A percentile compares a stretch with the other conserved stretches of the same genome.
Evolutionary conservation across 2,888 invertebrate species (phyloP).

Genomic region (Drosophila flavopinicola): DNA sequence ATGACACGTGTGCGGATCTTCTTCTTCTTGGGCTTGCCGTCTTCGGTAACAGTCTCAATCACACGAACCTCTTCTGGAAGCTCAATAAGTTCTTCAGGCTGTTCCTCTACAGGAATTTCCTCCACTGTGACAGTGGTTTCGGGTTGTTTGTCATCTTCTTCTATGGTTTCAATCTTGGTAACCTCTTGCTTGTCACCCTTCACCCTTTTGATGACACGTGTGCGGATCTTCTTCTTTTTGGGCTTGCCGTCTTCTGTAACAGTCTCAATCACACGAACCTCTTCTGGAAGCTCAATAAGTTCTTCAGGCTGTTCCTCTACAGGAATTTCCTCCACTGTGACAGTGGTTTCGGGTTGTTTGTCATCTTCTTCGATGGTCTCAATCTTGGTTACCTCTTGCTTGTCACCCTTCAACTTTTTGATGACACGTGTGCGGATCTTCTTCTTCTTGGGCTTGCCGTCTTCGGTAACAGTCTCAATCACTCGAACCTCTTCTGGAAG

Average conservation of each 20-base stretch:
- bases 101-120: background rate
- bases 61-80: slow-evolving; percentile 3
- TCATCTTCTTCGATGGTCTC: background rate
- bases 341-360: background rate
- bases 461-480: background rate
- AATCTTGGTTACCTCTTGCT: slow-evolving; percentile 2
- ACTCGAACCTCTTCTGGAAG: slow-evolving; percentile 2
- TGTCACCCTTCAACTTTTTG: background rate
- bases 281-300: background rate
- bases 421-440: slow-evolving; percentile 1
- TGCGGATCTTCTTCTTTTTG: background rate
- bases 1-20: slow-evolving; percentile 32
- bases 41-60: background rate
- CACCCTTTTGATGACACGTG: background rate
- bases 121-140: background rate
- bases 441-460: background rate
- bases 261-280: background rate
- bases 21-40: slow-evolving; percentile 1
- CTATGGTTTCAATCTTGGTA: slow-evolving; percentile 1
- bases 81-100: background rate
- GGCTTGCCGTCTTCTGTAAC: background rate
- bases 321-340: background rate
- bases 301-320: background rate
- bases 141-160: background rate
- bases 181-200: background rate